phyloP scores from a whole-genome alignment of 2,888 invertebrate genomes.

The Sesamia inferens region DNA sequence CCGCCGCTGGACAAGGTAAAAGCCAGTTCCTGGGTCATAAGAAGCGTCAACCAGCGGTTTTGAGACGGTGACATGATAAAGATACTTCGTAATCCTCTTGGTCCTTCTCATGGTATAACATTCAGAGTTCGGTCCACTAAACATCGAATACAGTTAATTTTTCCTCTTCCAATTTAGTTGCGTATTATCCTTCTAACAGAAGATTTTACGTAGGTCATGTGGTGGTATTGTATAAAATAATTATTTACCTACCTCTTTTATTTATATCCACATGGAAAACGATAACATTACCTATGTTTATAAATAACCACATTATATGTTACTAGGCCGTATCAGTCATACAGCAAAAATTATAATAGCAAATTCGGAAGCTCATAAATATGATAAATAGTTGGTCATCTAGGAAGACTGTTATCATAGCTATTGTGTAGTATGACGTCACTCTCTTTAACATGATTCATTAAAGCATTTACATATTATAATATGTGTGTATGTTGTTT shows the following conservation, averaged over 20 bases:
- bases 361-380: conserved; percentile 46
- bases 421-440: conserved; percentile 44
- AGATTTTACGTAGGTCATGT: conserved; percentile 1
- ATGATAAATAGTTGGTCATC: conserved; percentile 43
- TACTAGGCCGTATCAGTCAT: conserved; percentile 45
- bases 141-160: not conserved
- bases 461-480: conserved; percentile 35
- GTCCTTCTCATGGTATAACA: not conserved
- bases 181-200: not conserved
- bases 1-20: no score
- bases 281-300: conserved; percentile 28
- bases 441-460: conserved; percentile 38
- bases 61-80: not conserved
- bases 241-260: conserved; percentile 32
- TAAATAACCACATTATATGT: conserved; percentile 38
- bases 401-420: conserved; percentile 29
- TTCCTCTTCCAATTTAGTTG: conserved; percentile 6
- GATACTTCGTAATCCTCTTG: no score
- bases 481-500: conserved; percentile 16
- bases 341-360: conserved; percentile 39
- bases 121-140: not conserved
- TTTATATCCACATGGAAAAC: conserved; percentile 22
- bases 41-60: no score
- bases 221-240: not conserved
- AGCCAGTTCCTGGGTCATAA: not conserved